Conservation (phyloP, 2,113 vertebrate species). For the Cariama cristata region DNA sequence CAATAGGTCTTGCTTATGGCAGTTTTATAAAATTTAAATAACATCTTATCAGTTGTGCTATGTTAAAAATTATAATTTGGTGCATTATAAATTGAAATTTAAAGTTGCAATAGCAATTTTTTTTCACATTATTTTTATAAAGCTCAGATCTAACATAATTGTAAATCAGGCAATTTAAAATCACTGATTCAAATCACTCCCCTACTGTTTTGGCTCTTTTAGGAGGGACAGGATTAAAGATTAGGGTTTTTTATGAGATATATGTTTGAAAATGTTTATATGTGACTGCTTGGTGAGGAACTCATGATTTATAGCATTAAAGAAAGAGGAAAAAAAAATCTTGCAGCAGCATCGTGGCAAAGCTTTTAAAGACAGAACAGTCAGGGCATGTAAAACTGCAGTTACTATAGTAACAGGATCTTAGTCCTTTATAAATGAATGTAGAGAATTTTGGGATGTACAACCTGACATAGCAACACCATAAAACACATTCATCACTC, state of each 20-base stretch:
- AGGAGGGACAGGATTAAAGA: background rate
- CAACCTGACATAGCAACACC: background rate
- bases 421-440: constrained; percentile 41
- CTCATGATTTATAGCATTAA: background rate
- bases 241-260: background rate
- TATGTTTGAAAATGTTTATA: constrained; percentile 1
- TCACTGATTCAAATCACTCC: background rate
- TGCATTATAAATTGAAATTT: background rate
- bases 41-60: background rate
- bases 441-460: constrained; percentile 3
- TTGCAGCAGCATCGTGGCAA: background rate
- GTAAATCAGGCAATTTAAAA: constrained; percentile 2
- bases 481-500: background rate
- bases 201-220: background rate
- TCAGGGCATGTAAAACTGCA: constrained; percentile 18
- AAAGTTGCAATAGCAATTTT: background rate
- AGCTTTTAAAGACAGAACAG: constrained; percentile 35
- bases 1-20: background rate
- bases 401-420: constrained; percentile 64
- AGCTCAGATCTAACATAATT: background rate
- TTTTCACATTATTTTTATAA: background rate
- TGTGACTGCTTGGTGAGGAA: background rate
- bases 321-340: background rate
- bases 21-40: background rate
- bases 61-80: background rate